Evolutionary conservation across 2,888 invertebrate species (phyloP).

Genomic region (Amphipoea lucens): DNA sequence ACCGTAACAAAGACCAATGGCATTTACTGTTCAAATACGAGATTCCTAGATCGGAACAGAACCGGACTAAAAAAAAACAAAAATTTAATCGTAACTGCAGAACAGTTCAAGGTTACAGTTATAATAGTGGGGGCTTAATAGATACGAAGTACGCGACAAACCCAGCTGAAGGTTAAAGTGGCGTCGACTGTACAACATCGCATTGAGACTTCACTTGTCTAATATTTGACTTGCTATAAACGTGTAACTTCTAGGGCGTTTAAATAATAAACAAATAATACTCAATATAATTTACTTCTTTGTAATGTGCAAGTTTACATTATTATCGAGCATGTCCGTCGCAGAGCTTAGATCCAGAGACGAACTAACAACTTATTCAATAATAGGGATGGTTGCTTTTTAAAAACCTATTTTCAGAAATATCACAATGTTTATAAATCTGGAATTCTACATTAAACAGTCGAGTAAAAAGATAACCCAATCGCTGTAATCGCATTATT

Average conservation of each 20-base stretch:
- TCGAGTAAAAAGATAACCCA: neutral
- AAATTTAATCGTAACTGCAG: neutral
- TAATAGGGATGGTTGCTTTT: neutral
- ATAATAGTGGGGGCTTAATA: neutral
- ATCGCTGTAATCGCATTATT: neutral
- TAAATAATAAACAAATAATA: neutral
- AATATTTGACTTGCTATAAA: neutral
- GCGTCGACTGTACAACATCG: neutral
- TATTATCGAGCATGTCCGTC: neutral
- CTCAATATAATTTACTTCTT: neutral
- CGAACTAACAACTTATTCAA: neutral
- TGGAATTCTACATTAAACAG: neutral
- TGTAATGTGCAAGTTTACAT: neutral
- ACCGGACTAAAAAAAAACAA: too few relatives aligned
- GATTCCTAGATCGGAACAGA: neutral
- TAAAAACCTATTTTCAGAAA: neutral
- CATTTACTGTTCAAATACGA: neutral
- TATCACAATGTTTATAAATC: neutral
- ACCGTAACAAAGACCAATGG: neutral
- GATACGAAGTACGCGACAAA: neutral
- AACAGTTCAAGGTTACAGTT: slow-evolving; percentile 15
- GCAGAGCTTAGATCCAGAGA: neutral
- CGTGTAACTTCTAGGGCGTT: neutral
- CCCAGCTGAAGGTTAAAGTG: neutral
- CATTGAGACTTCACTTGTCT: neutral